Percentiles rank a stretch among this genome's conserved stretches.
phyloP scores from a whole-genome alignment of 2,797 vertebrate genomes.

The Syngnathus acus region DNA sequence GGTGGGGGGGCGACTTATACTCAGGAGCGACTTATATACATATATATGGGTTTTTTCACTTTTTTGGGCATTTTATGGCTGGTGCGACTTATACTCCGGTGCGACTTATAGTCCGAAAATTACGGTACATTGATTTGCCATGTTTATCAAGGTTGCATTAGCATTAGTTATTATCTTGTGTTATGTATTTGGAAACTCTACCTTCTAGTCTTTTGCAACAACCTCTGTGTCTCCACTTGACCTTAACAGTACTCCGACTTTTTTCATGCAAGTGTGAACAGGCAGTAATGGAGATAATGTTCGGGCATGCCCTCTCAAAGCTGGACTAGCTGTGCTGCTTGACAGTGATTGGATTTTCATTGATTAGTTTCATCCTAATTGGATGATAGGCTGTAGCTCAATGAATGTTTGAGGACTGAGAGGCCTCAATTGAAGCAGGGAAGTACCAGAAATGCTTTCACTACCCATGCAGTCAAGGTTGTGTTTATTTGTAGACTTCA shows the following conservation, averaged over 20 bases:
- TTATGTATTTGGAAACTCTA: slow-evolving; percentile 23
- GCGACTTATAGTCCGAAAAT: no score
- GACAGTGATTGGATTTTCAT: slow-evolving; percentile 67
- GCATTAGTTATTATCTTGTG: slow-evolving; percentile 33
- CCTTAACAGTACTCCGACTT: slow-evolving; percentile 12
- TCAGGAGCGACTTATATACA: no score
- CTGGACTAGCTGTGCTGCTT: slow-evolving; percentile 50
- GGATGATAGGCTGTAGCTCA: slow-evolving; percentile 44
- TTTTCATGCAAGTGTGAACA: slow-evolving; percentile 45
- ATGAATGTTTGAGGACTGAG: slow-evolving; percentile 38
- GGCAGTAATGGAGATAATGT: slow-evolving; percentile 33
- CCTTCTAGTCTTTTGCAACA: slow-evolving; percentile 33
- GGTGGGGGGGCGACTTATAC: no score
- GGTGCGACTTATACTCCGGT: no score
- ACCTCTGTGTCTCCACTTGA: slow-evolving; percentile 25
- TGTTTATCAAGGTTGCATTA: slow-evolving; percentile 46
- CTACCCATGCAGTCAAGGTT: background rate
- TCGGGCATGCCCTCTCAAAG: slow-evolving; percentile 39
- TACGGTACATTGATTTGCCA: slow-evolving; percentile 31
- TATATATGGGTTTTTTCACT: no score
- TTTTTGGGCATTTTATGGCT: no score
- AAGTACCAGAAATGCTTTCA: background rate
- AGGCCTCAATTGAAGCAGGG: slow-evolving; percentile 13
- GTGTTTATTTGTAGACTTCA: slow-evolving; percentile 4
- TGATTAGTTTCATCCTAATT: slow-evolving; percentile 65